Evolutionary conservation across 1,140 invertebrate genomes (phyloP), one percentile per base, ranked within the genome.

Genomic region (Trachymyrmex septentrionalis): DNA sequence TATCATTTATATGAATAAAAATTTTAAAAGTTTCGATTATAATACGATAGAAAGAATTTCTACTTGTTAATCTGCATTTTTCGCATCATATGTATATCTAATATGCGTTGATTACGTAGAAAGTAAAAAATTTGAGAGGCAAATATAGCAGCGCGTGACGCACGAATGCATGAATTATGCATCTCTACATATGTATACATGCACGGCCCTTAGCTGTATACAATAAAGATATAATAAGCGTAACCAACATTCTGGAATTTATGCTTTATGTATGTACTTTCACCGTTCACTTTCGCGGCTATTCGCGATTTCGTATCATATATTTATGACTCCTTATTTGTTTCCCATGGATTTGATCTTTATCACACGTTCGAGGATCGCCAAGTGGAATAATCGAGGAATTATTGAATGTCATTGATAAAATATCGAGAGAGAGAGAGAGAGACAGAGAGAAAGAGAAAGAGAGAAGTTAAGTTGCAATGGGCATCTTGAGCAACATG

Each of bases 181-280:
- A 88, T 88, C 44, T 67, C 38, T 27, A 78, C n/a, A 50, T 27
- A 48, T 63, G 21, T 61, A 38, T 53, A n/a, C n/a, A 21, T 55
- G 24, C 27, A 53, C 48, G 30, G 38, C 50, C 53, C 57, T 88
- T 72, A 90, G 34, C 67, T 21, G 27, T 16, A 57, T 72, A 71
- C 50, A 61, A 85, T 57, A 82, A 73, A 30, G 19, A 27, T 71
- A 55, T 61, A 78, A 88, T 73, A 77, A 84, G 24, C 69, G 80
- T 55, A 50, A 24, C 55, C 55, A 84, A 34, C 80, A 34, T 84
- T 86, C 75, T 81, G 69, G 69, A 85, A 53, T 86, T 89, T 86
- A 88, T 81, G 71, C 69, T 82, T 88, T 85, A 88, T 88, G 67
- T 85, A 88, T 88, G 67, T 73, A 89, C 88, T 89, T 88, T 89